phyloP scores from a whole-genome alignment of 1,140 invertebrate species.

The Vollenhovia emeryi region DNA sequence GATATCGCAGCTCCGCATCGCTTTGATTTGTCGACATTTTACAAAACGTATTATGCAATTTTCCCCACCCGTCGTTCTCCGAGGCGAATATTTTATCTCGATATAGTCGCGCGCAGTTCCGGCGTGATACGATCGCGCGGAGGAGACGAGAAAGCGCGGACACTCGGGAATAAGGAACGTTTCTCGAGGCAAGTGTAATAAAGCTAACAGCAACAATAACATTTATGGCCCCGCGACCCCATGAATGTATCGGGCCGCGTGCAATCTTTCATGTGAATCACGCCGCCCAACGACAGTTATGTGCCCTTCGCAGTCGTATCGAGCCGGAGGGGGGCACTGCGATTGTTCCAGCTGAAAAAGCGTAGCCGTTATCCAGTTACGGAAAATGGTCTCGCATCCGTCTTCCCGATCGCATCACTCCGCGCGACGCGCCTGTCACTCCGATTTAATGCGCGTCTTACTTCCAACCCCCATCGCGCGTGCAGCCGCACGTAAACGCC shows the following conservation, averaged over 20 bases:
- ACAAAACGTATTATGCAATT: not conserved
- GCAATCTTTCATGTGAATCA: slow-evolving; percentile 67
- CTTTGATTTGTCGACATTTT: slow-evolving; percentile 3
- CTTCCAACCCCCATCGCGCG: slow-evolving; percentile 6
- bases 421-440: slow-evolving; percentile 30
- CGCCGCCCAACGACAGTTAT: slow-evolving; percentile 63
- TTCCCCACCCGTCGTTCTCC: not conserved
- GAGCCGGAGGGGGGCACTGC: not conserved
- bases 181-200: slow-evolving; percentile 43
- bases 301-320: slow-evolving; percentile 48
- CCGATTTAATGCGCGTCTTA: slow-evolving; percentile 46
- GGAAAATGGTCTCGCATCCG: slow-evolving; percentile 61
- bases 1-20: not conserved
- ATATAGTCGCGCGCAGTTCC: not conserved
- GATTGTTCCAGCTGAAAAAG: slow-evolving; percentile 69
- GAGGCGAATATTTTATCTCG: not conserved
- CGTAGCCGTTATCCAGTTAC: slow-evolving; percentile 66
- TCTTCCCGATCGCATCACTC: slow-evolving; percentile 56
- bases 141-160: not conserved
- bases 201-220: slow-evolving; percentile 66
- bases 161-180: not conserved
- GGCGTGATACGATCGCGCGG: not conserved
- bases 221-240: slow-evolving; percentile 42
- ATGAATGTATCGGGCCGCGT: slow-evolving; percentile 49
- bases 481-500: slow-evolving; percentile 8